Evolutionary conservation across 2,888 invertebrate genomes (phyloP).

Genomic region (Pristionchus entomophagus): DNA sequence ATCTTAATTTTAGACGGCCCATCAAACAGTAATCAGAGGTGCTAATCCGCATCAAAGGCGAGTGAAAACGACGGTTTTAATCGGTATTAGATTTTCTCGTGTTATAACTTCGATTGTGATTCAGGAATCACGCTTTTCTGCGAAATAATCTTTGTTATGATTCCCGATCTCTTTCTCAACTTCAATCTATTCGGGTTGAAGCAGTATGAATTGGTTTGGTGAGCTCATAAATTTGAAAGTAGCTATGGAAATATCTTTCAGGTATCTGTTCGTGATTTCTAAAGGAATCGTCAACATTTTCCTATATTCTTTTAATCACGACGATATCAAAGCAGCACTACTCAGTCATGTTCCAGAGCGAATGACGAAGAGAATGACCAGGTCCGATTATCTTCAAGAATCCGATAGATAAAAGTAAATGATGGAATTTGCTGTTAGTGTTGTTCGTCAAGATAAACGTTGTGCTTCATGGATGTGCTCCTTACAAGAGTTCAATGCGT

Average conservation of each 20-base stretch:
- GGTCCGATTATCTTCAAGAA: too few relatives aligned
- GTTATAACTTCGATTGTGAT: not conserved
- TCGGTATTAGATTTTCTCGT: too few relatives aligned
- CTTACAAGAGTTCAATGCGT: too few relatives aligned
- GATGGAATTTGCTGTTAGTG: too few relatives aligned
- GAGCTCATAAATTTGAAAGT: not conserved
- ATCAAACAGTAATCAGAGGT: too few relatives aligned
- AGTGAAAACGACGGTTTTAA: too few relatives aligned
- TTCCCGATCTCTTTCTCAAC: constrained; percentile 28
- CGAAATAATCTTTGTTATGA: constrained; percentile 3
- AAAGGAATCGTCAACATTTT: constrained; percentile 46
- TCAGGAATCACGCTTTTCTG: constrained; percentile 20
- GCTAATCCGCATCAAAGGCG: too few relatives aligned
- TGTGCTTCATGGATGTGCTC: too few relatives aligned
- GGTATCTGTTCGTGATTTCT: constrained; percentile 24
- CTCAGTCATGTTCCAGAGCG: not conserved
- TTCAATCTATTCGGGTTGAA: constrained; percentile 10
- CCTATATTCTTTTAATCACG: constrained; percentile 40
- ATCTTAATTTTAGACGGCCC: too few relatives aligned
- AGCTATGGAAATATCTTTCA: not conserved
- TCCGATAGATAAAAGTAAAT: too few relatives aligned
- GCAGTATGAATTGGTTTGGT: not conserved
- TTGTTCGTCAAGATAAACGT: too few relatives aligned
- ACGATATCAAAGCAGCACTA: constrained; percentile 35
- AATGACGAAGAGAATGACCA: not conserved